These are phyloP conservation scores for Hypomecis atomaria DNA, from an alignment of 2,888 invertebrate species.

Conservation along the genomic window DNA sequence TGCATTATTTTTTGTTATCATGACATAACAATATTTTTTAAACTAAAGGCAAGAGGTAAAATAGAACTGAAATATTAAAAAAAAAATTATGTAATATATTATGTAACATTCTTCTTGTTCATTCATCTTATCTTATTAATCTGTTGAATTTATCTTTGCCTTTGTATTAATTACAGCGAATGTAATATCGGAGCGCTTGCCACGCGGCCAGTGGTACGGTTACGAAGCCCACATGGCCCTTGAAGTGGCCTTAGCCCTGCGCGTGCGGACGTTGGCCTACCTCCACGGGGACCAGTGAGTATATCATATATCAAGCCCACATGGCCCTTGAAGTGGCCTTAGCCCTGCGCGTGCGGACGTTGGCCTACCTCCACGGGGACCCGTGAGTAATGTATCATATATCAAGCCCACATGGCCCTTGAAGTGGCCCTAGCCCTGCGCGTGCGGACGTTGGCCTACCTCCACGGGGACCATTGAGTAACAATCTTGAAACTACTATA, in stretches of 20 bases:
- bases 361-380: no score
- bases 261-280: constrained; percentile 44
- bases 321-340: constrained; percentile 62
- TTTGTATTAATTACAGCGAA: constrained; percentile 35
- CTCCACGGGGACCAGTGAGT: no score
- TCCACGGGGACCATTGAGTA: constrained; percentile 63
- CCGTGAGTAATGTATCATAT: no score
- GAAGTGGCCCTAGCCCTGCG: constrained; percentile 52
- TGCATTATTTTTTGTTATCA: no score
- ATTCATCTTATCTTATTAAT: no score
- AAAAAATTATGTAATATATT: no score
- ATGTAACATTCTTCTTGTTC: no score
- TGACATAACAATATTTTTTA: no score
- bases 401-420: constrained; percentile 66
- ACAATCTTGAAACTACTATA: no score
- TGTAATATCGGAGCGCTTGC: constrained; percentile 51
- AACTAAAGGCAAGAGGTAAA: no score
- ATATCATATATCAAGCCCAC: constrained; percentile 53
- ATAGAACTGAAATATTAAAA: no score
- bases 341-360: constrained; percentile 48
- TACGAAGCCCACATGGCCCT: constrained; percentile 66
- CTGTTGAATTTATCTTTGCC: not conserved
- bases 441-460: constrained; percentile 48
- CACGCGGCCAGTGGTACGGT: constrained; percentile 72
- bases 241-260: constrained; percentile 51